Evolutionary conservation across 2,888 invertebrate genomes (phyloP).

Genomic region (Spodoptera exigua): DNA sequence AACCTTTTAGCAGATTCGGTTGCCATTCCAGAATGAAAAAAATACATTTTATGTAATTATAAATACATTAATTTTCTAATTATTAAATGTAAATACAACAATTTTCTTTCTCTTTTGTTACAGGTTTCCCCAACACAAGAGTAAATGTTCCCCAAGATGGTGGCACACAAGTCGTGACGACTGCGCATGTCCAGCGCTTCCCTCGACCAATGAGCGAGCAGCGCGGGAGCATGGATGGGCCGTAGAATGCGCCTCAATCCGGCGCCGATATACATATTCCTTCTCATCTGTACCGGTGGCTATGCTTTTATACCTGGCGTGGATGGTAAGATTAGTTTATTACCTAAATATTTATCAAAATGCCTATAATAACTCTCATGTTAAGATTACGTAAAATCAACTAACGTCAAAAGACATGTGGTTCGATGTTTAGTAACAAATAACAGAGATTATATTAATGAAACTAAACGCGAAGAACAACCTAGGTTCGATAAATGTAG

Average conservation of each 20-base stretch:
- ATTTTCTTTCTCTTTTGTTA: slow-evolving; percentile 26
- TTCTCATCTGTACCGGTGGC: slow-evolving; percentile 75
- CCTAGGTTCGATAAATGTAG: no score
- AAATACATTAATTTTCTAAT: no score
- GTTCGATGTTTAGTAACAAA: no score
- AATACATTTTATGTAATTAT: no score
- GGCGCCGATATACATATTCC: slow-evolving; percentile 79
- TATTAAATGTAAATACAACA: no score
- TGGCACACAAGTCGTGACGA: slow-evolving; percentile 36
- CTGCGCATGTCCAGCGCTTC: slow-evolving; percentile 56
- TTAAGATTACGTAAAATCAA: no score
- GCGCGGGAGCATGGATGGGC: slow-evolving; percentile 85
- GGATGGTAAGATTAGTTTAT: slow-evolving; percentile 73
- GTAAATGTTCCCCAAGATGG: slow-evolving; percentile 21
- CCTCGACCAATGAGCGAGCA: slow-evolving; percentile 74
- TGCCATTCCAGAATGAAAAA: no score
- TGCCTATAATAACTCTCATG: no score
- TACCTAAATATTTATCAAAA: background rate
- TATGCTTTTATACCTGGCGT: slow-evolving; percentile 81
- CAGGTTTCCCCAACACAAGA: slow-evolving; percentile 37
- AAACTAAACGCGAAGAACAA: no score
- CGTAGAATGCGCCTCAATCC: slow-evolving; percentile 85
- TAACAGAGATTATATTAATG: no score
- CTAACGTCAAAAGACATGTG: no score
- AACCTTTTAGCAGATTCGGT: no score